Conservation (phyloP, 1,140 invertebrate species). For the Zaprionus vittiger region DNA sequence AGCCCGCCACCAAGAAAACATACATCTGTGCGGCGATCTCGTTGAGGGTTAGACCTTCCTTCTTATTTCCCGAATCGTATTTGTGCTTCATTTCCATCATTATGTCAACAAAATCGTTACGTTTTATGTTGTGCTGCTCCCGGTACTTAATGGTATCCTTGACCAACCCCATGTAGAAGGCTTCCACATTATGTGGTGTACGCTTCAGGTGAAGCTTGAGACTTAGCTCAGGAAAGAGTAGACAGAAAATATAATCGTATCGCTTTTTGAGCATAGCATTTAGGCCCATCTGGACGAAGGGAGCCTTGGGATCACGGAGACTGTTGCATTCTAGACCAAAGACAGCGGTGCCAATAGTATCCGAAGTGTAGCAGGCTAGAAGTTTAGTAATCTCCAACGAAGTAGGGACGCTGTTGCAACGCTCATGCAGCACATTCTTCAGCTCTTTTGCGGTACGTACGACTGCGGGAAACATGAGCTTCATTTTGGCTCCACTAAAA, state of each 20-base stretch:
- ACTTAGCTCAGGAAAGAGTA: conserved; percentile 48
- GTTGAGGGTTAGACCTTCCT: conserved; percentile 51
- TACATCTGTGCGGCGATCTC: conserved; percentile 66
- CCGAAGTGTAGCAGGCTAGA: conserved; percentile 83
- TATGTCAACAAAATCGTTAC: conserved; percentile 83
- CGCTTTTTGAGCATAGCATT: conserved; percentile 45
- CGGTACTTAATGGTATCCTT: conserved; percentile 77
- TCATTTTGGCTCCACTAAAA: conserved; percentile 86
- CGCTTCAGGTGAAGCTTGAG: conserved; percentile 40
- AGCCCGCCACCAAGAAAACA: conserved; percentile 84
- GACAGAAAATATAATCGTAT: conserved; percentile 39
- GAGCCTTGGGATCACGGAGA: conserved; percentile 78
- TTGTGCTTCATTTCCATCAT: conserved; percentile 78
- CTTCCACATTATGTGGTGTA: conserved; percentile 49
- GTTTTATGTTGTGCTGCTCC: conserved; percentile 70
- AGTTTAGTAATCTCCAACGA: conserved; percentile 79
- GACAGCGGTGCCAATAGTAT: conserved; percentile 77
- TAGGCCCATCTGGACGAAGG: conserved; percentile 83
- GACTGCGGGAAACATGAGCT: conserved; percentile 84
- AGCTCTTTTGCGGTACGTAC: conserved; percentile 65
- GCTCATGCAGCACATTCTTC: conserved; percentile 57
- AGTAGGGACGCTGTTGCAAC: conserved; percentile 25
- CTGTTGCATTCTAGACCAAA: conserved; percentile 85
- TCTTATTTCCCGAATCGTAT: conserved; percentile 46
- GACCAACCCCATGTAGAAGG: conserved; percentile 81